These are phyloP conservation scores for Diuraphis noxia DNA, from an alignment of 1,140 invertebrate genomes.

Conservation along the genomic window DNA sequence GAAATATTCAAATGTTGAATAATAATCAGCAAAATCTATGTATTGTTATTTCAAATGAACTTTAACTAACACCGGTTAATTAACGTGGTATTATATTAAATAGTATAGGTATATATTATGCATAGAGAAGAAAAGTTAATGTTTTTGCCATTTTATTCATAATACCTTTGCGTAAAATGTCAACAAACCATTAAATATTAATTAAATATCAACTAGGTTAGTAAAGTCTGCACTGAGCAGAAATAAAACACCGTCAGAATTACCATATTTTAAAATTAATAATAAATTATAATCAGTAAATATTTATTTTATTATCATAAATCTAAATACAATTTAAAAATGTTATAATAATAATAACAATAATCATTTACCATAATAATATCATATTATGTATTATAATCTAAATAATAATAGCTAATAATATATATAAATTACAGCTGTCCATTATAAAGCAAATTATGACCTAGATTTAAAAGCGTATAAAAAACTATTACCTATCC, in stretches of 20 bases:
- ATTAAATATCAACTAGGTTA: neutral
- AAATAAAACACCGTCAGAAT: neutral
- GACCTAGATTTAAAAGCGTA: neutral
- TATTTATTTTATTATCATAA: neutral
- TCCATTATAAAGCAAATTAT: neutral
- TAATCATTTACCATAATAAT: neutral
- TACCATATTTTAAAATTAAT: neutral
- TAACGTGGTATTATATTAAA: neutral
- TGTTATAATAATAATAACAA: neutral
- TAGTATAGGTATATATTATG: neutral
- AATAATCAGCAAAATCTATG: neutral
- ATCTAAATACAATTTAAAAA: neutral
- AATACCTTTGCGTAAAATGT: neutral
- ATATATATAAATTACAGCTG: neutral
- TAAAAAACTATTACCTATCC: neutral
- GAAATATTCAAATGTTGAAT: no score
- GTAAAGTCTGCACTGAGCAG: neutral
- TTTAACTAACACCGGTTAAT: neutral
- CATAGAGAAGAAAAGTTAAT: neutral
- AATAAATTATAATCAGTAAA: neutral
- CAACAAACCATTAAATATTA: neutral
- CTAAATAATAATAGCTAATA: neutral
- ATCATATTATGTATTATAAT: neutral
- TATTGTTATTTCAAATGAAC: neutral
- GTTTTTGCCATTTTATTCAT: neutral